A percentile compares a stretch with the other conserved stretches of the same genome.
Conservation (phyloP, 2,797 vertebrate species). For the Zenarchopterus dispar region DNA sequence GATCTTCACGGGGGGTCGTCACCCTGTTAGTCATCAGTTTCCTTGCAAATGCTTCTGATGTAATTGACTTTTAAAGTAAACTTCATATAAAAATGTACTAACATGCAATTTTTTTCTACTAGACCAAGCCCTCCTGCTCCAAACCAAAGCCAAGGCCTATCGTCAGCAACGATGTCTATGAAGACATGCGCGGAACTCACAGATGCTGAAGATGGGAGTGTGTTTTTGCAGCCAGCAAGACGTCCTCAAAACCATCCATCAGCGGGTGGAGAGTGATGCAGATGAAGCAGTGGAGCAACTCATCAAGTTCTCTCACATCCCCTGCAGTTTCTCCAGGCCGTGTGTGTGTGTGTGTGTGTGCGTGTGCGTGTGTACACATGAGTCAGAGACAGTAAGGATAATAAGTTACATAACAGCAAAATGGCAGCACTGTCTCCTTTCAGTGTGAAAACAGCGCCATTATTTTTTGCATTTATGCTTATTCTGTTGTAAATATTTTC, state of each 20-base stretch:
- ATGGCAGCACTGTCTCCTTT: too few species aligned
- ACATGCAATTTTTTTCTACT: slow-evolving; percentile 12
- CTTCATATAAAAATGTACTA: neutral
- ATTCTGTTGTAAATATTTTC: too few species aligned
- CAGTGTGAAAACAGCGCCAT: too few species aligned
- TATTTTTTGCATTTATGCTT: too few species aligned
- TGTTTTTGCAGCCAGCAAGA: slow-evolving; percentile 1
- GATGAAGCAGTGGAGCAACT: neutral
- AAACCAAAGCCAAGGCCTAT: neutral
- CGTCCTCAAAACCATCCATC: slow-evolving; percentile 3
- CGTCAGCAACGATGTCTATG: slow-evolving; percentile 65
- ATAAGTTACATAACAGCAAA: too few species aligned
- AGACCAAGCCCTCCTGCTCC: slow-evolving; percentile 10
- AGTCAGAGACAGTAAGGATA: too few species aligned
- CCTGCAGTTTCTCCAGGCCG: neutral
- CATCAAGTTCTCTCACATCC: neutral
- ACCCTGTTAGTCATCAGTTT: too few species aligned
- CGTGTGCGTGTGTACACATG: too few species aligned
- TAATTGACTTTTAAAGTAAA: too few species aligned
- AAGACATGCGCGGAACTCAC: slow-evolving; percentile 70
- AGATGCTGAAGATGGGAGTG: slow-evolving; percentile 30
- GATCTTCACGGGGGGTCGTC: too few species aligned
- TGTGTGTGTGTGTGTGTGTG: too few species aligned
- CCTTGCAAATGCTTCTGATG: too few species aligned
- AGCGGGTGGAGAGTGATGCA: neutral